Evolutionary conservation across 2,797 vertebrate genomes (phyloP).

Genomic region (Orestias chungarensis): DNA sequence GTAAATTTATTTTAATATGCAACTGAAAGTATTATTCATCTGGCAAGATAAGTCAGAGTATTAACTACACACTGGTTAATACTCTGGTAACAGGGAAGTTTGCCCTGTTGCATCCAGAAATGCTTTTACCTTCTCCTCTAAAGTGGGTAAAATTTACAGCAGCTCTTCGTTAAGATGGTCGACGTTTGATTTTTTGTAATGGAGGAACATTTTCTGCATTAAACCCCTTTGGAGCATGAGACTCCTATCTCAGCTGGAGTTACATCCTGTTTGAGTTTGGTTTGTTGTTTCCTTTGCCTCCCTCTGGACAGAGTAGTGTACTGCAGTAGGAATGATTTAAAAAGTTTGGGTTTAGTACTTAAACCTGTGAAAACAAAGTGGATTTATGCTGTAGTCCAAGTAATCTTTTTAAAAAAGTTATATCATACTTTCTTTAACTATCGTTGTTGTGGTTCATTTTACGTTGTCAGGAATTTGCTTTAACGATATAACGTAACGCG

Average conservation of each 20-base stretch:
- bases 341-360: neutral
- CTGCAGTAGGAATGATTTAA: constrained; percentile 23
- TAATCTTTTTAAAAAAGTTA: no score
- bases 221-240: constrained; percentile 53
- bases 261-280: constrained; percentile 42
- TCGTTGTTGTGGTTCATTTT: neutral
- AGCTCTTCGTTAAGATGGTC: neutral
- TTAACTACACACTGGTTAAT: constrained; percentile 28
- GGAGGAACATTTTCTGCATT: constrained; percentile 29
- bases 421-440: neutral
- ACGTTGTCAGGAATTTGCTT: neutral
- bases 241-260: constrained; percentile 51
- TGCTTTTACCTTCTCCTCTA: neutral
- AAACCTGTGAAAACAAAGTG: neutral
- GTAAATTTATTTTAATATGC: neutral
- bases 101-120: constrained; percentile 15
- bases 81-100: constrained; percentile 46
- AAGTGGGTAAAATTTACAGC: neutral
- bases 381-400: neutral
- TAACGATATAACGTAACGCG: no score
- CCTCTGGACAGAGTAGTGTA: constrained; percentile 61
- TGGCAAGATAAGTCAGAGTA: constrained; percentile 10
- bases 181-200: neutral
- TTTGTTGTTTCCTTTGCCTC: constrained; percentile 55
- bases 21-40: constrained; percentile 4